These are phyloP conservation scores for Channa argus DNA, from an alignment of 2,113 vertebrate species.

Conservation along the genomic window DNA sequence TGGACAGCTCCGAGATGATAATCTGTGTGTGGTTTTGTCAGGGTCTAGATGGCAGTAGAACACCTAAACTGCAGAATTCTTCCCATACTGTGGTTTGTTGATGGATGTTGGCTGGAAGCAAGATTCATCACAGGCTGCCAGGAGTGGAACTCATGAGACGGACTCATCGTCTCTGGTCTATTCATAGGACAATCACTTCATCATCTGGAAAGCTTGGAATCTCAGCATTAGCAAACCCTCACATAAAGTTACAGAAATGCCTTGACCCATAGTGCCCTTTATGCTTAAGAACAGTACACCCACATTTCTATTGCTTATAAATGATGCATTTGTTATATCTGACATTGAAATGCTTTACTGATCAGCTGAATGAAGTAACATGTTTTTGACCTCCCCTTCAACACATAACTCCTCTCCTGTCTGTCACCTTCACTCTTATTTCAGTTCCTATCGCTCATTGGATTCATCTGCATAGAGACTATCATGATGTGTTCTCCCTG, in stretches of 20 bases:
- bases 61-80: constrained; percentile 76
- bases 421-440: background rate
- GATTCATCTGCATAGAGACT: constrained; percentile 98
- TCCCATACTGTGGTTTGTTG: constrained; percentile 74
- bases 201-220: constrained; percentile 45
- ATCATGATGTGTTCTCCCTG: constrained; percentile 96
- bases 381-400: constrained; percentile 2
- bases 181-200: constrained; percentile 58
- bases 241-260: constrained; percentile 9
- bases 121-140: constrained; percentile 52
- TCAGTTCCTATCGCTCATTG: constrained; percentile 90
- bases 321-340: background rate
- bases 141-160: constrained; percentile 50
- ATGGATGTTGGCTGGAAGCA: constrained; percentile 60
- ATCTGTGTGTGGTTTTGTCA: constrained; percentile 70
- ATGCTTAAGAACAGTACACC: background rate
- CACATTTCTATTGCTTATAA: background rate
- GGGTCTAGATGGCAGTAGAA: constrained; percentile 56
- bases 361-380: constrained; percentile 5
- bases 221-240: constrained; percentile 19
- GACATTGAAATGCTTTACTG: background rate
- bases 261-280: constrained; percentile 7
- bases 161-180: constrained; percentile 42
- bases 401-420: background rate
- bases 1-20: constrained; percentile 44